Percentiles rank a stretch among this genome's conserved stretches.
Conservation (phyloP, 2,888 invertebrate species). For the Amphipoea lucens region DNA sequence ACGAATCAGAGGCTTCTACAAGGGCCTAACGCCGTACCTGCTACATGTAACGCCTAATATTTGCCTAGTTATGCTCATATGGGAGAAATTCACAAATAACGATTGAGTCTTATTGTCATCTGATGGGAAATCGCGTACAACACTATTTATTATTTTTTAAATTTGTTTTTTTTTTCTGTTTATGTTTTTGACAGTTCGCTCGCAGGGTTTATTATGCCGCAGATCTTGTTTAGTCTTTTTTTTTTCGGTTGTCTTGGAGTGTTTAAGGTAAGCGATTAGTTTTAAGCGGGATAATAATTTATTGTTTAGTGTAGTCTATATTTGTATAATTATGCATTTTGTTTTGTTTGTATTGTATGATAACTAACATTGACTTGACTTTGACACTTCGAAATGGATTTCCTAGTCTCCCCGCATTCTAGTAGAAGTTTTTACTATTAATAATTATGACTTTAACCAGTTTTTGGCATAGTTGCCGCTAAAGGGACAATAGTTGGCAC, state of each 20-base stretch:
- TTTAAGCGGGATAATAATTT: conserved; percentile 78
- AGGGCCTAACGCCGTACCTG: conserved; percentile 98
- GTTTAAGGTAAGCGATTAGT: conserved; percentile 79
- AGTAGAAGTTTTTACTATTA: conserved; percentile 62
- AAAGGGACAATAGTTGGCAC: conserved; percentile 65
- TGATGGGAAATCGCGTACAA: conserved; percentile 85
- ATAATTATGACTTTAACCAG: conserved; percentile 72
- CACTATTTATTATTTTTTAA: conserved; percentile 68
- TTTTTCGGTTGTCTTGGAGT: conserved; percentile 68
- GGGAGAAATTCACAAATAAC: conserved; percentile 97
- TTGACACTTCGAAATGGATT: conserved; percentile 62
- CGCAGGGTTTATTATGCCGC: conserved; percentile 69
- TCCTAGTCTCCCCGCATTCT: conserved; percentile 48
- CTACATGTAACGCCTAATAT: conserved; percentile 99
- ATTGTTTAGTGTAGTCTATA: conserved; percentile 69
- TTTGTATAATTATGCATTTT: conserved; percentile 64
- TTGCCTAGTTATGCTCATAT: conserved; percentile 99
- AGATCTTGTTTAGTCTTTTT: conserved; percentile 53
- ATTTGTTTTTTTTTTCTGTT: conserved; percentile 46
- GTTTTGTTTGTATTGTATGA: conserved; percentile 58
- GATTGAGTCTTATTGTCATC: conserved; percentile 79
- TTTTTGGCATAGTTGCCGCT: conserved; percentile 71
- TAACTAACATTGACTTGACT: conserved; percentile 62
- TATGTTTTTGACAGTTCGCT: conserved; percentile 70
- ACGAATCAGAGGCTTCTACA: conserved; percentile 97